These are phyloP conservation scores for Jaculus jaculus DNA, from an alignment of 2,113 vertebrate species.

Conservation along the genomic window DNA sequence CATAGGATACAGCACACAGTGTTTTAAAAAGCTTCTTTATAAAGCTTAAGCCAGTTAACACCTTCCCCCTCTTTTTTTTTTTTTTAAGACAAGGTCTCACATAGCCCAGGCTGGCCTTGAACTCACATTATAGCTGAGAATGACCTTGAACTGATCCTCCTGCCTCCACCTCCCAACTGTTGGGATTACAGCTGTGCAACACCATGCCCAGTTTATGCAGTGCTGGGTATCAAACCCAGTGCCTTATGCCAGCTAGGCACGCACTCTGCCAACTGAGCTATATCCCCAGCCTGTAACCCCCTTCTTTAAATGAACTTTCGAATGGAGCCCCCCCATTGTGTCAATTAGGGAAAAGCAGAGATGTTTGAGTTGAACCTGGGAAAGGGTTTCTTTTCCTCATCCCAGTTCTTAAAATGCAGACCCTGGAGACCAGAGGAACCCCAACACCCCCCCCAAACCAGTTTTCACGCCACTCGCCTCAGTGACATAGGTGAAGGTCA, in stretches of 20 bases:
- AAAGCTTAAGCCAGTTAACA: fast-evolving
- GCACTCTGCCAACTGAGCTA: not conserved
- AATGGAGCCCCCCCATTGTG: not conserved
- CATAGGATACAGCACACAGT: not conserved
- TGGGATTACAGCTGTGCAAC: not conserved
- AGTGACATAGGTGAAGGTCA: not conserved
- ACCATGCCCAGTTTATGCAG: not conserved
- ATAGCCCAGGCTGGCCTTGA: not conserved
- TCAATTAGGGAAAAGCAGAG: not conserved
- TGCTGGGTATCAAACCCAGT: not conserved
- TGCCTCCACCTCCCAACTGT: not conserved
- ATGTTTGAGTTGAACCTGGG: not conserved
- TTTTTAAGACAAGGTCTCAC: not conserved
- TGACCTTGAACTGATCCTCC: not conserved
- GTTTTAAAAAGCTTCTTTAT: not conserved
- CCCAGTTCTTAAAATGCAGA: not conserved
- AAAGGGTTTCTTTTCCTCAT: not conserved
- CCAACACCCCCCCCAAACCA: not conserved
- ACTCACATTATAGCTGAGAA: not conserved
- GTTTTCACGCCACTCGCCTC: not conserved
- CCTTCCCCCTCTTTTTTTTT: not conserved
- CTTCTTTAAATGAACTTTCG: not conserved
- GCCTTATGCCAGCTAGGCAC: not conserved
- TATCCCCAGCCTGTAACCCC: not conserved
- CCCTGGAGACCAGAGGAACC: not conserved